Evolutionary conservation across 1,140 invertebrate species (phyloP).

Genomic region (Telenomus remus): DNA sequence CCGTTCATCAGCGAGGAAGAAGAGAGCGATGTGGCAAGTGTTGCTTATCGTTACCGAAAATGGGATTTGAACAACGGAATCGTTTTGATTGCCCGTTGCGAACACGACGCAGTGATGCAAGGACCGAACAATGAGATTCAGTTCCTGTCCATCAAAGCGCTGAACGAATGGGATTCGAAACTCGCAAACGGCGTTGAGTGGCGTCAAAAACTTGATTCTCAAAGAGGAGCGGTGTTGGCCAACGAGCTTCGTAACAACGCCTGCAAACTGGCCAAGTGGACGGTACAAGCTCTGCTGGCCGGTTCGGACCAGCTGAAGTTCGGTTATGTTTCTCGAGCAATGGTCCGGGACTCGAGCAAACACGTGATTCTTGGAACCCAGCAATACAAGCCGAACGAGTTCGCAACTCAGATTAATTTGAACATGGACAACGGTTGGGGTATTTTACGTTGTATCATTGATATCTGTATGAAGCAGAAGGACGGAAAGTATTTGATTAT

Average conservation of each 20-base stretch:
- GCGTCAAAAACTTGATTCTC: constrained; percentile 97
- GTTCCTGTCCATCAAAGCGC: constrained; percentile 96
- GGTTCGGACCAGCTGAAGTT: constrained; percentile 99
- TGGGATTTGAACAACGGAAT: constrained; percentile 97
- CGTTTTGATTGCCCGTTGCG: constrained; percentile 92
- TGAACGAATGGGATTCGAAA: constrained; percentile 99
- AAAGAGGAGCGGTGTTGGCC: constrained; percentile 97
- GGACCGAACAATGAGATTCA: constrained; percentile 94
- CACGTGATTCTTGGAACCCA: constrained; percentile 99
- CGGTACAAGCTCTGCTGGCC: constrained; percentile 95
- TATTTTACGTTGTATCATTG: constrained; percentile 97
- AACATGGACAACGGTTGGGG: constrained; percentile 99
- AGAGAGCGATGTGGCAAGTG: constrained; percentile 94
- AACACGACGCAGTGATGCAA: constrained; percentile 96
- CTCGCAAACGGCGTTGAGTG: constrained; percentile 97
- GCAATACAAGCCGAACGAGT: constrained; percentile 98
- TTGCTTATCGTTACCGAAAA: constrained; percentile 97
- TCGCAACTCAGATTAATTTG: constrained; percentile 98
- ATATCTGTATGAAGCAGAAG: constrained; percentile 98
- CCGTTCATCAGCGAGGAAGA: constrained; percentile 96
- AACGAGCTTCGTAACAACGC: constrained; percentile 99
- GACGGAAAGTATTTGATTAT: constrained; percentile 98
- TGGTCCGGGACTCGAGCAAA: constrained; percentile 94
- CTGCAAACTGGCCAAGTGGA: constrained; percentile 99
- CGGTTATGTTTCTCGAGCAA: constrained; percentile 96